Percentiles rank a stretch among this genome's conserved stretches.
Evolutionary conservation across 1,140 invertebrate species (phyloP).

Genomic region (Euwallacea similis): DNA sequence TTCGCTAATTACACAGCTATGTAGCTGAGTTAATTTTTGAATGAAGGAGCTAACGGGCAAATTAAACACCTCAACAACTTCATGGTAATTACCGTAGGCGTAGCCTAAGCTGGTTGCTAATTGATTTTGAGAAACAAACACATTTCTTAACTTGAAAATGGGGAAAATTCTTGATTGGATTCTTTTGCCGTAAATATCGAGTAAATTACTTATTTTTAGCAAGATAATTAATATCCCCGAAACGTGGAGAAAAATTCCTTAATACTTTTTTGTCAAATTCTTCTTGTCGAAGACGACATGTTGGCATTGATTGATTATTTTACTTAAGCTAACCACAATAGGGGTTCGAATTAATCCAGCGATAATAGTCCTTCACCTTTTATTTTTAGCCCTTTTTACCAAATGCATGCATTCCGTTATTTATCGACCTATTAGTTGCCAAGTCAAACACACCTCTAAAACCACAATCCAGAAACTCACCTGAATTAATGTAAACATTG

Average conservation of each 20-base stretch:
- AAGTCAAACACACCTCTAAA: too few relatives aligned
- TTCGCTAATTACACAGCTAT: not conserved
- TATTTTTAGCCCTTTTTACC: not conserved
- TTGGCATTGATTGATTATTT: not conserved
- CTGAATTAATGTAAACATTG: too few relatives aligned
- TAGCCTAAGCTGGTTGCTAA: not conserved
- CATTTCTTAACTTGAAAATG: not conserved
- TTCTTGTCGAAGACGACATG: slow-evolving; percentile 1
- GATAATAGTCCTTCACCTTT: not conserved
- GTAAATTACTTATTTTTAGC: not conserved
- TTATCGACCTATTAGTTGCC: not conserved
- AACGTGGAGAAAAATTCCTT: not conserved
- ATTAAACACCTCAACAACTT: slow-evolving; percentile 7
- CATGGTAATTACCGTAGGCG: not conserved
- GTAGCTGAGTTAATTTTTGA: not conserved
- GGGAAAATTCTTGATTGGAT: not conserved
- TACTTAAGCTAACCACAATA: not conserved
- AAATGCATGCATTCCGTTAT: not conserved
- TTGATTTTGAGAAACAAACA: not conserved
- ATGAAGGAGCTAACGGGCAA: not conserved
- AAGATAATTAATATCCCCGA: not conserved
- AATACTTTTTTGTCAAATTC: not conserved
- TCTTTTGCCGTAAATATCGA: not conserved
- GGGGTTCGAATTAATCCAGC: not conserved
- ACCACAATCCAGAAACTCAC: too few relatives aligned